Percentiles rank a stretch among this genome's conserved stretches.
Evolutionary conservation across 2,888 invertebrate species (phyloP).

Genomic region (Drosophila acutilabella): DNA sequence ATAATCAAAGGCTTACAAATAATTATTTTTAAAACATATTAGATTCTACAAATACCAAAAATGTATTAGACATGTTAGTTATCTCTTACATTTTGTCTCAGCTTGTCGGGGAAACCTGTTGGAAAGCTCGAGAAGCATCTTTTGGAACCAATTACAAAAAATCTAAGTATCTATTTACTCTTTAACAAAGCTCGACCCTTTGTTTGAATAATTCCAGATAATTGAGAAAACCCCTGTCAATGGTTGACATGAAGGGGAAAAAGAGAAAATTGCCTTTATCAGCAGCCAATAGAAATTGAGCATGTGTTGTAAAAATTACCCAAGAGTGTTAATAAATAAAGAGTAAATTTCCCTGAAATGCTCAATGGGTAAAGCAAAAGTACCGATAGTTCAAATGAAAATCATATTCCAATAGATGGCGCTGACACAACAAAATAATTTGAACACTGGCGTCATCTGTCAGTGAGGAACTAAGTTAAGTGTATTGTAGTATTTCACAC

Average conservation of each 20-base stretch:
- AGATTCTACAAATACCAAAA: too few relatives aligned
- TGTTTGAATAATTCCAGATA: not conserved
- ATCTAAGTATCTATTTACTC: too few relatives aligned
- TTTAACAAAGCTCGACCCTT: too few relatives aligned
- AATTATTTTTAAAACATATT: too few relatives aligned
- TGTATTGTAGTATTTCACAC: not conserved
- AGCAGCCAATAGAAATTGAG: conserved; percentile 24
- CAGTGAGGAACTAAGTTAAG: not conserved
- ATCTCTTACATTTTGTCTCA: too few relatives aligned
- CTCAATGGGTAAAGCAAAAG: not conserved
- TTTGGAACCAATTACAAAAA: too few relatives aligned
- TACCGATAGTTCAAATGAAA: not conserved
- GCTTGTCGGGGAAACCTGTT: too few relatives aligned
- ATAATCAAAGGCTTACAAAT: too few relatives aligned
- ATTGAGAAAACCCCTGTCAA: not conserved
- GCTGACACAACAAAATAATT: not conserved
- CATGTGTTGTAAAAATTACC: not conserved
- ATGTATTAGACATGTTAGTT: too few relatives aligned
- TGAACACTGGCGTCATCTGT: conserved; percentile 16
- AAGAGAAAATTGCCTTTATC: conserved; percentile 26
- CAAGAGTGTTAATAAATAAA: conserved; percentile 1
- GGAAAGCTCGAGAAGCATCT: too few relatives aligned
- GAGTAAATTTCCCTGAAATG: conserved; percentile 11
- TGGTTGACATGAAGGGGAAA: conserved; percentile 25
- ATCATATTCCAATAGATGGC: conserved; percentile 11